Percentiles rank a stretch among this genome's conserved stretches.
Evolutionary conservation across 2,797 vertebrate genomes (phyloP).

Genomic region (Loris lydekkerianus): DNA sequence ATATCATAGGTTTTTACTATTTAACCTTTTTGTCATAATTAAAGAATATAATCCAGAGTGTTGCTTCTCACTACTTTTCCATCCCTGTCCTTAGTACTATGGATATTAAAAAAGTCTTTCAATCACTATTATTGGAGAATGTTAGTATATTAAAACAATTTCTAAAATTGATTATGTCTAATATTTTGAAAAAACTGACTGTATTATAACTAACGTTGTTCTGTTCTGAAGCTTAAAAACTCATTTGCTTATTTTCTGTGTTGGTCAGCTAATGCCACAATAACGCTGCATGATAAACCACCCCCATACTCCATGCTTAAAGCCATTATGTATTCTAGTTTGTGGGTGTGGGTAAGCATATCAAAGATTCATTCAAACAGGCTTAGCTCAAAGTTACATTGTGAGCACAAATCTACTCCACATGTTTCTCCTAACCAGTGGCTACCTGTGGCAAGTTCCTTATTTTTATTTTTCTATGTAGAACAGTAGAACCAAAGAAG

Average conservation of each 20-base stretch:
- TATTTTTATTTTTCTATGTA: background rate
- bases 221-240: background rate
- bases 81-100: background rate
- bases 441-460: background rate
- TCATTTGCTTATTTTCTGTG: background rate
- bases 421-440: background rate
- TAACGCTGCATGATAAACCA: background rate
- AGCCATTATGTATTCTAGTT: background rate
- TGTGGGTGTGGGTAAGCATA: background rate
- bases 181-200: background rate
- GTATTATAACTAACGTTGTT: background rate
- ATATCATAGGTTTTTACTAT: background rate
- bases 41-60: background rate
- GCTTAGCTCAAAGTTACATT: background rate
- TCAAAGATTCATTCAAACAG: background rate
- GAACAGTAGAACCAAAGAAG: slow-evolving; percentile 4
- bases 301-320: background rate
- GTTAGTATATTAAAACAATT: slow-evolving; percentile 42
- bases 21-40: background rate
- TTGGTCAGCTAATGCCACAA: background rate
- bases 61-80: slow-evolving; percentile 1
- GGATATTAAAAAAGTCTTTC: background rate
- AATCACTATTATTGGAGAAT: background rate
- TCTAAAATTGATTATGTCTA: background rate
- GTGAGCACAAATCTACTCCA: background rate